Base-by-base conservation (phyloP, 2,797 vertebrate genomes). In the Hemibagrus guttatus region DNA sequence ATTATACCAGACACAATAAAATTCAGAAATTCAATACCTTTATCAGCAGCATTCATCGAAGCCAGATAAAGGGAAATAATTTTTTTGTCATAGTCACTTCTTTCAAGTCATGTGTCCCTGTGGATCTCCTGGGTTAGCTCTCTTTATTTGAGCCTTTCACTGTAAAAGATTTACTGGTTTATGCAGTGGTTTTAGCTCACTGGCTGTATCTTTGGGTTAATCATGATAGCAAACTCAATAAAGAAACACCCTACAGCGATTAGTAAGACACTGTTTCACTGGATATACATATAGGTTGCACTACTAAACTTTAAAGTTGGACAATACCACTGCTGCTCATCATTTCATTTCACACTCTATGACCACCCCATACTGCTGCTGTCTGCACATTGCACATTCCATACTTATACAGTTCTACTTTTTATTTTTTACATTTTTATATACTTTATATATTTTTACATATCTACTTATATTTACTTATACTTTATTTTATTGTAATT, bases 161-260 rank as follows among this genome's bases (percentile, higher is more conserved):
- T 26, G 35, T 72, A n/a, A 72, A 46, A 21, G 31, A 68, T 66
- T 80, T 85, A 28, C 39, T 68, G 68, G 84, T 86, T 74, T 87
- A 85, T 56, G 52, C 74, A 61, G 83, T 87, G 71, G 76, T 83
- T 86, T 88, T 81, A 85, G 76, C 52, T 64, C 56, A 58, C 59
- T 85, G 68, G 31, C 52, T 63, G 74, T 80, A 85, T 87, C 64
- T 64, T 63, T 56, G 61, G 39, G 85, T 71, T 80, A 81, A 90
- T 85, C 83, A 42, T 71, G 39, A 11, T 42, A 35, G 35, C 39
- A 39, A 21, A 69, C 31, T 8, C 66, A 39, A 19, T 88, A 35
- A 68, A 80, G 42, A 85, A 82, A 54, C 74, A 58, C 54, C 54
- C 8, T 85, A 39, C 12, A 14, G 68, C 61, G 69, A 69, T 84